Evolutionary conservation across 2,113 vertebrate genomes (phyloP), one percentile per base, ranked within the genome.

Genomic region (Formicarius rufipectus): DNA sequence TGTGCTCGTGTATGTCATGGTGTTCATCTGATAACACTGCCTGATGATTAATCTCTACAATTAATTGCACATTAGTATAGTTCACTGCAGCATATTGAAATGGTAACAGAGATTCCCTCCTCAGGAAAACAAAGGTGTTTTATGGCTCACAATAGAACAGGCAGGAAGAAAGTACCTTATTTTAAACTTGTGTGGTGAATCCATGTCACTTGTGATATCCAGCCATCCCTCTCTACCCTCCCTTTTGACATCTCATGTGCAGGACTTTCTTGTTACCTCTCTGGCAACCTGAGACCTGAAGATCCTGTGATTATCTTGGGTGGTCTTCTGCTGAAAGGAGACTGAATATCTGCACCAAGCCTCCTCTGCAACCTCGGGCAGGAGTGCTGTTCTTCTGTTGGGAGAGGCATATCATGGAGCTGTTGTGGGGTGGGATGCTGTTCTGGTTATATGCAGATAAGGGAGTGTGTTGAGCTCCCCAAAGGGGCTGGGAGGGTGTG

Each of bases 21-120:
- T 91, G 80, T 94, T 97, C 89, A 97, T 97, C 96, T 97, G 95
- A 97, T 97, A 97, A 95, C 69, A 25, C 64, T 75, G 86, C 80
- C 47, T 92, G 89, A 96, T 96, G 94, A 96, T 96, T 97, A 95
- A 97, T 97, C 95, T 89, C 84, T 78, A 24, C 84, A 89, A 97
- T 95, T 96, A 97, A 95, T 93, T 84, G 10, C 66, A 89, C 77
- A 75, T 89, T 95, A 93, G 77, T 92, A 74, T 63, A 89, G 80
- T 68, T 91, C 83, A 87, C 73, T 93, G 76, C 66, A 89, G 86
- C 44, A 60, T 68, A 94, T 78, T 95, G 94, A 93, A 95, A 89
- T 22, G 4, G 83, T 55, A 90, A 39, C 3, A 9, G 79, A 95
- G 92, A 95, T 77, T 86, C 75, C 81, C 83, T 92, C 52, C 77